Evolutionary conservation across 2,797 vertebrate species (phyloP).

Genomic region (Champsocephalus gunnari): DNA sequence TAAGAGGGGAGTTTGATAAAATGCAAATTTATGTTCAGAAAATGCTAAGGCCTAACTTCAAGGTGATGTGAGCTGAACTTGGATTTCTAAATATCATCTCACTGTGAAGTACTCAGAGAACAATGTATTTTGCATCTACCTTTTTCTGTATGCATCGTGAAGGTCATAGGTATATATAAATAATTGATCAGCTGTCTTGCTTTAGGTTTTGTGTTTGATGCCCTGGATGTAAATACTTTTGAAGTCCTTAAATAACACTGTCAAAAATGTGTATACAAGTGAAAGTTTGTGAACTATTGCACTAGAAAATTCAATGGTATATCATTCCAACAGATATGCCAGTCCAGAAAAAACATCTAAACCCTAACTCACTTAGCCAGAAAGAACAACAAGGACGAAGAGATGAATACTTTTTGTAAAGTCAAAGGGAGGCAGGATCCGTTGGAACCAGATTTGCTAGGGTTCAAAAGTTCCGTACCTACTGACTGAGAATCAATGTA

Average conservation of each 20-base stretch:
- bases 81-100: neutral
- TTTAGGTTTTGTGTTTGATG: neutral
- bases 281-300: neutral
- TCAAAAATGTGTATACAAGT: neutral
- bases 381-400: neutral
- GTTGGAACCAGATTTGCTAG: neutral
- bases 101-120: no score
- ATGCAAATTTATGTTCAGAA: neutral
- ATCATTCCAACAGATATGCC: neutral
- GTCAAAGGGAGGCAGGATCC: neutral
- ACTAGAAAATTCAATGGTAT: neutral
- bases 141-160: no score
- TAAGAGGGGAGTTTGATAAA: neutral
- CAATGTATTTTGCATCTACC: no score
- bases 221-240: neutral
- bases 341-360: neutral
- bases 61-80: neutral
- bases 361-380: neutral
- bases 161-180: no score
- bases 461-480: neutral
- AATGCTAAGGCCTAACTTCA: neutral
- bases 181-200: neutral
- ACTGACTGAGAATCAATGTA: neutral
- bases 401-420: neutral
- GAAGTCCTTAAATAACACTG: neutral